Percentiles rank a stretch among this genome's conserved stretches.
Evolutionary conservation across 1,140 invertebrate genomes (phyloP).

Genomic region (Paralvinella palmiformis): DNA sequence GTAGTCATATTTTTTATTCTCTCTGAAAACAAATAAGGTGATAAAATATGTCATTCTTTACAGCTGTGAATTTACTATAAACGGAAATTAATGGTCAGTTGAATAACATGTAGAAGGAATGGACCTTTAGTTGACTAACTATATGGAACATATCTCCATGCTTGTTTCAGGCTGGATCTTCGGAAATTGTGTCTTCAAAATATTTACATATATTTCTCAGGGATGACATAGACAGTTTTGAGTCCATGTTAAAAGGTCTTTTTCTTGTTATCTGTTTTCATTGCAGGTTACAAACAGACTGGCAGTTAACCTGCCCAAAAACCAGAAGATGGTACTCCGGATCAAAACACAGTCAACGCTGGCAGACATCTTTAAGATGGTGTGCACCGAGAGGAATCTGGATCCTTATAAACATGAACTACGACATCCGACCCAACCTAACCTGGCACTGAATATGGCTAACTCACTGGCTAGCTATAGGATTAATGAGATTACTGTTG

Average conservation of each 20-base stretch:
- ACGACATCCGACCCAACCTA: slow-evolving; percentile 58
- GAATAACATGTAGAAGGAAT: too few relatives aligned
- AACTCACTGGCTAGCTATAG: neutral
- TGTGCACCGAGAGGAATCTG: slow-evolving; percentile 75
- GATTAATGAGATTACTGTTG: neutral
- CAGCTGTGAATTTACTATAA: too few relatives aligned
- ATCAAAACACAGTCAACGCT: slow-evolving; percentile 64
- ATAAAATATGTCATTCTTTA: too few relatives aligned
- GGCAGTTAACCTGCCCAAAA: slow-evolving; percentile 73
- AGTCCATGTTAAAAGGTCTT: neutral
- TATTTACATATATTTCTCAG: too few relatives aligned
- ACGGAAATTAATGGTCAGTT: too few relatives aligned
- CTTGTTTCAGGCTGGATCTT: too few relatives aligned
- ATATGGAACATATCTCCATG: too few relatives aligned
- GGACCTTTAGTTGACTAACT: too few relatives aligned
- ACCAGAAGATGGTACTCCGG: slow-evolving; percentile 72
- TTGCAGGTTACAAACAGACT: slow-evolving; percentile 64
- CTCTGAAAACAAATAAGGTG: too few relatives aligned
- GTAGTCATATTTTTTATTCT: too few relatives aligned
- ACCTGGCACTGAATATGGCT: slow-evolving; percentile 8
- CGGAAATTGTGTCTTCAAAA: too few relatives aligned
- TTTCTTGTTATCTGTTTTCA: slow-evolving; percentile 21
- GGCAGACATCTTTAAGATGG: slow-evolving; percentile 62
- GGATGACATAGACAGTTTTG: too few relatives aligned
- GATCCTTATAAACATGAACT: slow-evolving; percentile 70